Evolutionary conservation across 2,113 vertebrate genomes (phyloP).

Genomic region (Eidolon helvum): DNA sequence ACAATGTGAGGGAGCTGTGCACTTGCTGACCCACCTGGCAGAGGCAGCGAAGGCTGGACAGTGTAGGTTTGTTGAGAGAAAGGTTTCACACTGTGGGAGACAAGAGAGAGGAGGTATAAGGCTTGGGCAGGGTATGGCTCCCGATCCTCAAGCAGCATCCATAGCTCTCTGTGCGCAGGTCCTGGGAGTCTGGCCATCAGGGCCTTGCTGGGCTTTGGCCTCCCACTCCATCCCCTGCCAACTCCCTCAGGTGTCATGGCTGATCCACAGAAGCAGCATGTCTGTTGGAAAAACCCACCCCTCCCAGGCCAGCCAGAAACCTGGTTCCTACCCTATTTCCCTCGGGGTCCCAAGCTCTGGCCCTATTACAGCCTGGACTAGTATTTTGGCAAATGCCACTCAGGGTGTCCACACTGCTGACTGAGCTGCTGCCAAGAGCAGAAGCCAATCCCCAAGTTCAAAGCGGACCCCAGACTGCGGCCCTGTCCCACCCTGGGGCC

Average conservation of each 20-base stretch:
- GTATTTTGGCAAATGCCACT: not conserved
- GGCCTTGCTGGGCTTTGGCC: not conserved
- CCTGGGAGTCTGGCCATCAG: not conserved
- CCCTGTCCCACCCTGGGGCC: not conserved
- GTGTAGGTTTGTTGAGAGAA: constrained; percentile 93
- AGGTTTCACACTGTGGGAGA: constrained; percentile 92
- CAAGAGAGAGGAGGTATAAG: not conserved
- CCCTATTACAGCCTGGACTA: not conserved
- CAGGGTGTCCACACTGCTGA: not conserved
- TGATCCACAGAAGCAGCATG: not conserved
- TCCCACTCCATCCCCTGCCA: not conserved
- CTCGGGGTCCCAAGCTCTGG: not conserved
- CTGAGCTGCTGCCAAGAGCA: not conserved
- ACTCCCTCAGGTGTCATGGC: not conserved
- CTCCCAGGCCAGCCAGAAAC: not conserved
- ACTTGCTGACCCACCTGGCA: constrained; percentile 87
- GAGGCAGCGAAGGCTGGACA: constrained; percentile 90
- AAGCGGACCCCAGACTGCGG: accelerated
- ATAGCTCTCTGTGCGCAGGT: not conserved
- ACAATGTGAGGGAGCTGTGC: not conserved
- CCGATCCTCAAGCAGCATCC: accelerated
- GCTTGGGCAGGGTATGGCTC: not conserved
- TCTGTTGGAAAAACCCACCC: not conserved
- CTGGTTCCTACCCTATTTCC: not conserved
- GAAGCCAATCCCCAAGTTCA: not conserved